Evolutionary conservation across 2,888 invertebrate genomes (phyloP).

Genomic region (Zygothrica quintamaculata): DNA sequence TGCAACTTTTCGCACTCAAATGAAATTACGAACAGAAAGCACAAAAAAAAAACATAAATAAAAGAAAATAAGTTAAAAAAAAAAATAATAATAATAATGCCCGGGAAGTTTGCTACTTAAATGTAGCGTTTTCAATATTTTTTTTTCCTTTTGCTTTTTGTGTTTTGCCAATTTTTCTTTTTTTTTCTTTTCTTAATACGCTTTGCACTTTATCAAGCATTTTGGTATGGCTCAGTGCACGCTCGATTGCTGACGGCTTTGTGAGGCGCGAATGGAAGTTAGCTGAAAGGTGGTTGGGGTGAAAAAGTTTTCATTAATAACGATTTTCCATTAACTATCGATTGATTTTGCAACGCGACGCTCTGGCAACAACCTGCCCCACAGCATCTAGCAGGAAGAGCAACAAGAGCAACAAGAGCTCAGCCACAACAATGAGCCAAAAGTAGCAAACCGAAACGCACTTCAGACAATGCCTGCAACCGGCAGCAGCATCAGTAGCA

Average conservation of each 20-base stretch:
- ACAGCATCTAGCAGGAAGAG: slow-evolving; percentile 55
- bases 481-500: slow-evolving; percentile 48
- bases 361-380: slow-evolving; percentile 19
- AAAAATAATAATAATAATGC: slow-evolving; percentile 28
- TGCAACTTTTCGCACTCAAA: slow-evolving; percentile 80
- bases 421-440: slow-evolving; percentile 53
- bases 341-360: slow-evolving; percentile 82
- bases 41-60: slow-evolving; percentile 15
- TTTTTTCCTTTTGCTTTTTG: slow-evolving; percentile 23
- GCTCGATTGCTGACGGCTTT: slow-evolving; percentile 68
- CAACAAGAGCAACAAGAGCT: slow-evolving; percentile 31
- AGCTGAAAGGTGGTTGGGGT: no score
- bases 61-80: slow-evolving; percentile 31
- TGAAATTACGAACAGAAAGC: slow-evolving; percentile 75
- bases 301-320: slow-evolving; percentile 84
- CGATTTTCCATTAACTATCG: slow-evolving; percentile 85
- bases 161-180: slow-evolving; percentile 6
- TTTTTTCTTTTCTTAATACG: slow-evolving; percentile 47
- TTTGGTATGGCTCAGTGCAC: slow-evolving; percentile 80
- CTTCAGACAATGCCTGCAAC: slow-evolving; percentile 79
- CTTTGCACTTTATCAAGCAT: slow-evolving; percentile 82
- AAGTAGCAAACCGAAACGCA: slow-evolving; percentile 75
- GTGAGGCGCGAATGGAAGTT: slow-evolving; percentile 2
- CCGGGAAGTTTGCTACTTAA: slow-evolving; percentile 72
- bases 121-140: slow-evolving; percentile 66